These are phyloP conservation scores for Leptopilina boulardi DNA, from an alignment of 1,140 invertebrate species.

Conservation along the genomic window DNA sequence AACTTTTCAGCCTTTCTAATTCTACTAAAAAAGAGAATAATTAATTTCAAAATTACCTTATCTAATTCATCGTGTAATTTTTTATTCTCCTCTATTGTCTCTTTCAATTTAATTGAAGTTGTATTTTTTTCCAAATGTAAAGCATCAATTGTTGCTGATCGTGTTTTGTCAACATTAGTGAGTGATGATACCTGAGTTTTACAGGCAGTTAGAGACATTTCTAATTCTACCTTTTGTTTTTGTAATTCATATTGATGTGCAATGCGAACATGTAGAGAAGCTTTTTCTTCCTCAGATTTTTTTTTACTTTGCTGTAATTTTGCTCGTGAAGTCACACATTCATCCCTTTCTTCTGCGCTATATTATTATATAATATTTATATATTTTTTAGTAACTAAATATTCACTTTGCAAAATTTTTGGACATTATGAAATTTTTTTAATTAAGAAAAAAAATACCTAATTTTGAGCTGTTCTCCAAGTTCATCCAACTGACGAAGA, in stretches of 20 bases:
- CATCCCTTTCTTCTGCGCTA: slow-evolving; percentile 72
- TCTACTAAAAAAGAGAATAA: background rate
- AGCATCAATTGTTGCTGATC: slow-evolving; percentile 66
- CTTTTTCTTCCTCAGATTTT: slow-evolving; percentile 60
- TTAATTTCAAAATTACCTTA: slow-evolving; percentile 53
- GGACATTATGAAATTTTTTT: background rate
- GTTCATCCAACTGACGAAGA: slow-evolving; percentile 72
- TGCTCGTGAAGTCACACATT: slow-evolving; percentile 64
- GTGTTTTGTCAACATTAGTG: slow-evolving; percentile 68
- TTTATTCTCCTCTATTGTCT: slow-evolving; percentile 64
- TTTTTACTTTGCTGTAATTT: slow-evolving; percentile 63
- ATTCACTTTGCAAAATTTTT: background rate
- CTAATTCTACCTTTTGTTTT: slow-evolving; percentile 58
- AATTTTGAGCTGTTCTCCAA: slow-evolving; percentile 74
- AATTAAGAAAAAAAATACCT: slow-evolving; percentile 61
- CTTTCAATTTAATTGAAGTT: slow-evolving; percentile 62
- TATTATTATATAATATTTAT: slow-evolving; percentile 35
- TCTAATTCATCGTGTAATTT: slow-evolving; percentile 67
- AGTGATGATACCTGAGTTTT: slow-evolving; percentile 71
- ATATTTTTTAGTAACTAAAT: slow-evolving; percentile 27
- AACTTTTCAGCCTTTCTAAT: background rate
- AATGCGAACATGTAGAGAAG: slow-evolving; percentile 61
- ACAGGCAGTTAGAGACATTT: slow-evolving; percentile 64
- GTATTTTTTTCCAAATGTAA: slow-evolving; percentile 69
- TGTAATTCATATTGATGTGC: slow-evolving; percentile 63